These are phyloP conservation scores for Microctonus aethiopoides DNA, from an alignment of 2,888 invertebrate species.

Conservation along the genomic window DNA sequence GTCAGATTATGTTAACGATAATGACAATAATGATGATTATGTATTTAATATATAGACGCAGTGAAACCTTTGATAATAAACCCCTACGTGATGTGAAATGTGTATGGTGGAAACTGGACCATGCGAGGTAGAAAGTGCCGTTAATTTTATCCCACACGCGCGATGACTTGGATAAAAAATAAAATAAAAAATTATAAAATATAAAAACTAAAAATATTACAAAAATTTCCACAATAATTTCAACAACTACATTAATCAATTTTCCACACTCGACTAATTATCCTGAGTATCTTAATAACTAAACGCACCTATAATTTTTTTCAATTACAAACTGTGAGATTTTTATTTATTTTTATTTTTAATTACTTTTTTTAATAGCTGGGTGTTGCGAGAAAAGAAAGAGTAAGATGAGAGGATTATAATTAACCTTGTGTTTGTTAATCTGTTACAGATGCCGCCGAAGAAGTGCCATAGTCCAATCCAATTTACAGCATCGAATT, in stretches of 20 bases:
- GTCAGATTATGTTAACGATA: slow-evolving; percentile 19
- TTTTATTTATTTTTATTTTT: background rate
- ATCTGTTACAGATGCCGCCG: slow-evolving; percentile 62
- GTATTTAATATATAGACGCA: too few relatives aligned
- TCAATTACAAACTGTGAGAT: too few relatives aligned
- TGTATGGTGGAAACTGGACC: slow-evolving; percentile 16
- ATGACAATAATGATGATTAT: slow-evolving; percentile 12
- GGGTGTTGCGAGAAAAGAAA: background rate
- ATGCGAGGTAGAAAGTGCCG: slow-evolving; percentile 23
- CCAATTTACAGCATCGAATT: slow-evolving; percentile 18
- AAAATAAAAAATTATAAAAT: background rate
- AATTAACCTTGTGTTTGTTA: slow-evolving; percentile 30
- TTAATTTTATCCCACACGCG: slow-evolving; percentile 20
- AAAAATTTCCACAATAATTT: too few relatives aligned
- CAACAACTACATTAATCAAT: too few relatives aligned
- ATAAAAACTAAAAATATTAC: background rate
- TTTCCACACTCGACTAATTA: too few relatives aligned
- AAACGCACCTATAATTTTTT: background rate
- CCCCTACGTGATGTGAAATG: slow-evolving; percentile 5
- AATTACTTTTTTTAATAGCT: background rate
- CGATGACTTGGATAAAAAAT: slow-evolving; percentile 3
- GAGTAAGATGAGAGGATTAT: background rate
- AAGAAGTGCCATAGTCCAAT: slow-evolving; percentile 49
- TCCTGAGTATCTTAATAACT: too few relatives aligned
- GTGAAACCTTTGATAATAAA: slow-evolving; percentile 3